phyloP scores from a whole-genome alignment of 2,797 vertebrate species.

The Smutsia temminckii region DNA sequence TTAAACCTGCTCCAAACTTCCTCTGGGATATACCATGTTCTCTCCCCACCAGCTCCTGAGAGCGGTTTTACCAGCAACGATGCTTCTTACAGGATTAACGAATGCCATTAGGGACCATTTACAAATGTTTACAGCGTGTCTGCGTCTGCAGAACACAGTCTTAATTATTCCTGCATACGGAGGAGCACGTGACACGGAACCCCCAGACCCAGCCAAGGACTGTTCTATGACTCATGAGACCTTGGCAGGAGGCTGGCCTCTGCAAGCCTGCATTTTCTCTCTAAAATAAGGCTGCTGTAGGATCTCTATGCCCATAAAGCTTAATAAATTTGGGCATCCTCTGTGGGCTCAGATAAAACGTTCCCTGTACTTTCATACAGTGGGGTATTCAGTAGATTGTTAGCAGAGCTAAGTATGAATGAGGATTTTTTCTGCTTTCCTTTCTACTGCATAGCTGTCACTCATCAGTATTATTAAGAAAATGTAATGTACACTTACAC shows the following conservation, averaged over 20 bases:
- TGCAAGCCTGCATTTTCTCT: background rate
- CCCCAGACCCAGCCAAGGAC: accelerated
- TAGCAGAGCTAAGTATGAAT: no score
- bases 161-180: background rate
- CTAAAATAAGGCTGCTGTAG: background rate
- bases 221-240: background rate
- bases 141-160: background rate
- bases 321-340: background rate
- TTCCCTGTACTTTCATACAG: background rate
- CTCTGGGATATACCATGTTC: background rate
- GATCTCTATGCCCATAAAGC: background rate
- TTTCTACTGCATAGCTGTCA: background rate
- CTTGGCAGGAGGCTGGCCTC: background rate
- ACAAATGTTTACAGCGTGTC: background rate
- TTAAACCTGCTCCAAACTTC: background rate
- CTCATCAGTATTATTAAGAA: background rate
- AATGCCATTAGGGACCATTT: background rate
- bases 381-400: background rate
- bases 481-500: background rate
- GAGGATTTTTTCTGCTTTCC: background rate
- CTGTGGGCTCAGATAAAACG: background rate
- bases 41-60: background rate
- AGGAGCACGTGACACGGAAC: background rate
- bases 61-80: background rate
- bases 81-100: background rate